Conservation (phyloP, 2,888 invertebrate genomes). For the Prenolepis imparis region DNA sequence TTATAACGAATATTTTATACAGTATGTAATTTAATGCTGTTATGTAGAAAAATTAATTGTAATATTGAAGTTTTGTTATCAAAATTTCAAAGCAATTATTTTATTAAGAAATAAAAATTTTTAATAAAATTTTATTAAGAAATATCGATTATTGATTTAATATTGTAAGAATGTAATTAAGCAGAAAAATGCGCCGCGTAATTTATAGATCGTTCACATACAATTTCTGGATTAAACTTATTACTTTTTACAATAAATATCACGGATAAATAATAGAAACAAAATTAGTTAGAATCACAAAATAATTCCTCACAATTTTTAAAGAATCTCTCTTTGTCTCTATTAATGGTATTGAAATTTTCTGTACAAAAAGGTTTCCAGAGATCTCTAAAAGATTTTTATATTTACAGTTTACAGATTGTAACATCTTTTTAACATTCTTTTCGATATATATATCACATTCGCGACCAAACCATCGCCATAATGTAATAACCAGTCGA, state of each 20-base stretch:
- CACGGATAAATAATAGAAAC: neutral
- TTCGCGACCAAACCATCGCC: conserved; percentile 1
- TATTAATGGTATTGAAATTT: neutral
- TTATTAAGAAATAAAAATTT: neutral
- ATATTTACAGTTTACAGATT: neutral
- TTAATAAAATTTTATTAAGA: neutral
- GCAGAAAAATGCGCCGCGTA: neutral
- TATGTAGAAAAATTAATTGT: neutral
- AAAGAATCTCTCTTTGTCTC: neutral
- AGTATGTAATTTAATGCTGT: neutral
- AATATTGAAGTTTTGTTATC: neutral
- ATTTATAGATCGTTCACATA: conserved; percentile 16
- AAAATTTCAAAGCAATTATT: neutral
- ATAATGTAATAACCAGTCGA: conserved; percentile 18
- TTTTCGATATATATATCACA: conserved; percentile 16
- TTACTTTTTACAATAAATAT: conserved; percentile 8
- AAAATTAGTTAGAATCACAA: neutral
- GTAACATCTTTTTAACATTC: neutral
- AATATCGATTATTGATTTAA: neutral
- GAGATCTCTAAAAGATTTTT: neutral
- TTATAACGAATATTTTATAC: neutral
- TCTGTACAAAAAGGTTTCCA: neutral
- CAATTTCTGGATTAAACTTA: neutral
- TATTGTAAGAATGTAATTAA: neutral
- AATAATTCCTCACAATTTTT: neutral